A percentile compares a stretch with the other conserved stretches of the same genome.
Evolutionary conservation across 2,113 vertebrate genomes (phyloP).

Genomic region (Perca flavescens): DNA sequence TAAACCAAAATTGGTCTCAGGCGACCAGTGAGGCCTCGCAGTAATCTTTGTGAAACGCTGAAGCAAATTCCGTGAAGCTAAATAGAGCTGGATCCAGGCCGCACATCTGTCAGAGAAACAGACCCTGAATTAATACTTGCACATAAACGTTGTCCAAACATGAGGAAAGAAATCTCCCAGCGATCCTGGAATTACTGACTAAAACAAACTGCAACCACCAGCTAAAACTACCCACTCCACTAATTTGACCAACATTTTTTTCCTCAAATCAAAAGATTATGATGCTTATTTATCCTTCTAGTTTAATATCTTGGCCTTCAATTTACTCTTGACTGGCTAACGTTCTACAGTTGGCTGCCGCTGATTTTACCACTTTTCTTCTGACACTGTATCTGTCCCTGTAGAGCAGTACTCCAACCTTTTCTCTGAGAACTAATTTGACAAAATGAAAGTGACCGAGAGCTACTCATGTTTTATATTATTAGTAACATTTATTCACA

Average conservation of each 20-base stretch:
- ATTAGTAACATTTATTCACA: background rate
- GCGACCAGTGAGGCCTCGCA: constrained; percentile 70
- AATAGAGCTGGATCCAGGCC: constrained; percentile 64
- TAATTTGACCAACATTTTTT: constrained; percentile 17
- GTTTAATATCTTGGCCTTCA: constrained; percentile 19
- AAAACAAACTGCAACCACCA: constrained; percentile 40
- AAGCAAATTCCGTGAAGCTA: constrained; percentile 68
- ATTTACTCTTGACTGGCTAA: background rate
- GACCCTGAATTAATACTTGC: constrained; percentile 59
- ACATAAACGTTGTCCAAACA: constrained; percentile 54
- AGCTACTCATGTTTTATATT: background rate
- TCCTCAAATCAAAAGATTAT: constrained; percentile 27
- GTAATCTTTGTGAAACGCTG: constrained; percentile 73
- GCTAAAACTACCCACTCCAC: constrained; percentile 24
- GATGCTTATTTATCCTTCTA: constrained; percentile 7
- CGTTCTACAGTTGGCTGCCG: background rate
- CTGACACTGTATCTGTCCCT: background rate
- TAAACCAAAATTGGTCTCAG: constrained; percentile 83
- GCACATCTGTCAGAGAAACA: constrained; percentile 68
- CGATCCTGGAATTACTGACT: constrained; percentile 26
- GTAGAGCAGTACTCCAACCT: background rate
- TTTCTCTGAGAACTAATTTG: background rate
- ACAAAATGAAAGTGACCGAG: constrained; percentile 4
- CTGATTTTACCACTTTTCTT: constrained; percentile 13
- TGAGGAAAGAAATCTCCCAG: constrained; percentile 52